Evolutionary conservation across 2,797 vertebrate species (phyloP).

Genomic region (Hypotaenidia philippensis): DNA sequence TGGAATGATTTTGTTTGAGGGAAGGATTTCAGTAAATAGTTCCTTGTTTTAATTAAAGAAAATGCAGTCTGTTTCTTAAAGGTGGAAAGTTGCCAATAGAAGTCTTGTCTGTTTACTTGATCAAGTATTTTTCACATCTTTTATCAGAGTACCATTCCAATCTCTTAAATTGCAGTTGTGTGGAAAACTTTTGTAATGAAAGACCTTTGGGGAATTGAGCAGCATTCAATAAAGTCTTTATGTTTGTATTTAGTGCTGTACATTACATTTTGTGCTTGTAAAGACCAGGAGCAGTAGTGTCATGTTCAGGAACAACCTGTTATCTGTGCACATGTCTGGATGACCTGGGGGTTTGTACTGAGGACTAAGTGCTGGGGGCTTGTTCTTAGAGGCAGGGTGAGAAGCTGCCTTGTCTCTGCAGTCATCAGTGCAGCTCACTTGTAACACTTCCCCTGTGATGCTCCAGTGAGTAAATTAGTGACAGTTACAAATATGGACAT

Average conservation of each 20-base stretch:
- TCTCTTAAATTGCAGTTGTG: constrained; percentile 85
- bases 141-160: constrained; percentile 92
- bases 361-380: not conserved
- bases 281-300: not conserved
- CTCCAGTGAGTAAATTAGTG: not conserved
- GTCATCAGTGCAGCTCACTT: not conserved
- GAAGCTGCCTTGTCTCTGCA: not conserved
- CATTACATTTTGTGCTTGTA: constrained; percentile 55
- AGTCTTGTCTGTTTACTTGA: constrained; percentile 79
- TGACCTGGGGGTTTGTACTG: not conserved
- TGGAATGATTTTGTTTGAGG: not conserved
- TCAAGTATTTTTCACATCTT: constrained; percentile 84
- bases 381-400: rapidly evolving
- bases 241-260: constrained; percentile 90
- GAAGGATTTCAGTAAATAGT: not conserved
- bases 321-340: rapidly evolving
- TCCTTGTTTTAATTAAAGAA: constrained; percentile 77
- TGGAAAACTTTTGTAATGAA: constrained; percentile 92
- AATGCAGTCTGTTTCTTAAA: constrained; percentile 64
- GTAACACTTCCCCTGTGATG: not conserved
- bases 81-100: constrained; percentile 48
- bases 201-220: constrained; percentile 89
- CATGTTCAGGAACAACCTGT: not conserved
- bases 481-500: not conserved
- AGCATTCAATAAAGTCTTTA: constrained; percentile 96